phyloP scores from a whole-genome alignment of 2,797 vertebrate species.

The Sebastolobus alascanus region DNA sequence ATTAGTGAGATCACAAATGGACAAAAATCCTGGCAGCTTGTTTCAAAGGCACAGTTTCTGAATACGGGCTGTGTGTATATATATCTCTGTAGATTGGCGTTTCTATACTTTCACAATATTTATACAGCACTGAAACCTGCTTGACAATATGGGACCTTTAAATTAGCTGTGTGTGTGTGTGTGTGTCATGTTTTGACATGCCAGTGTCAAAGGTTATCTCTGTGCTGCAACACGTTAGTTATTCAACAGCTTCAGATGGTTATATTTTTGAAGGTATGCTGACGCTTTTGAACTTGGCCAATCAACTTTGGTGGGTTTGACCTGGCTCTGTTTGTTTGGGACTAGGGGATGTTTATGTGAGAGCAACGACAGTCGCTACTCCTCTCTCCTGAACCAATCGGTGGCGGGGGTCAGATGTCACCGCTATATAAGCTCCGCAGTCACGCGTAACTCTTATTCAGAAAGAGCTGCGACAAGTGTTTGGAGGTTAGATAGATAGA shows the following conservation, averaged over 20 bases:
- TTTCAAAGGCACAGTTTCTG: too few relatives aligned
- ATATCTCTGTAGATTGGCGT: too few relatives aligned
- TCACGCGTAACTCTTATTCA: conserved; percentile 30
- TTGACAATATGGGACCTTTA: too few relatives aligned
- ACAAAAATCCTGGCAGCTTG: too few relatives aligned
- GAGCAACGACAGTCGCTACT: conserved; percentile 33
- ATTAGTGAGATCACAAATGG: neutral
- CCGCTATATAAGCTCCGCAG: conserved; percentile 69
- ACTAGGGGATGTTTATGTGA: conserved; percentile 39
- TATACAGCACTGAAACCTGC: neutral
- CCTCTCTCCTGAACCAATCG: conserved; percentile 79
- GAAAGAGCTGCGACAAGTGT: conserved; percentile 9
- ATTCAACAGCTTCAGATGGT: neutral
- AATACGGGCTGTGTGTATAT: too few relatives aligned
- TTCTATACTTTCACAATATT: too few relatives aligned
- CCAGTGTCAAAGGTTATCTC: conserved; percentile 44
- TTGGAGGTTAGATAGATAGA: neutral
- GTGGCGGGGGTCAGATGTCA: conserved; percentile 48
- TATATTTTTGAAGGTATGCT: neutral
- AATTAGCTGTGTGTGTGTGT: neutral
- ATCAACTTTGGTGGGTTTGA: neutral
- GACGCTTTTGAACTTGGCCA: neutral
- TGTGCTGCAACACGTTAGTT: neutral
- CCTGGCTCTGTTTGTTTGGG: conserved; percentile 38
- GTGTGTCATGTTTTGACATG: conserved; percentile 26